Conservation (phyloP, 2,888 invertebrate genomes). For the Brachyopa scutellaris region DNA sequence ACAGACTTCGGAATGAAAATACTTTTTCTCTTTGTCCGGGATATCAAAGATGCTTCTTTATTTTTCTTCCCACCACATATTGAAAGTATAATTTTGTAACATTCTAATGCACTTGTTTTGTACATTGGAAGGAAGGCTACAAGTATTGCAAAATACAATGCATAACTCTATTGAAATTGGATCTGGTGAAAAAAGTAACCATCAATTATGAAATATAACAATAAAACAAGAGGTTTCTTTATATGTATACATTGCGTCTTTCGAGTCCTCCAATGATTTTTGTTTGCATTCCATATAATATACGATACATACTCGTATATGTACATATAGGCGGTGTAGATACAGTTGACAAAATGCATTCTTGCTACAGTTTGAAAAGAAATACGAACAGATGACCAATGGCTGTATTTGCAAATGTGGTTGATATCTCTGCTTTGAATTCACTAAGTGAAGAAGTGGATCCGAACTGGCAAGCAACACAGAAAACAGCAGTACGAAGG, state of each 20-base stretch:
- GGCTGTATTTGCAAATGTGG: slow-evolving; percentile 51
- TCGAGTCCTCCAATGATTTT: not conserved
- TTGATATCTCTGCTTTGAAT: slow-evolving; percentile 51
- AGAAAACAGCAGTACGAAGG: slow-evolving; percentile 45
- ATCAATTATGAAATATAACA: slow-evolving; percentile 39
- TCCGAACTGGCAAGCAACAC: too few species aligned
- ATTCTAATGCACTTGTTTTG: not conserved
- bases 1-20: not conserved
- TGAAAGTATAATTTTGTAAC: not conserved
- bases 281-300: too few species aligned
- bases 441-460: slow-evolving; percentile 13
- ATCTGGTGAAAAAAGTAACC: slow-evolving; percentile 33
- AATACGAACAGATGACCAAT: slow-evolving; percentile 53
- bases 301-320: too few species aligned
- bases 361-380: too few species aligned
- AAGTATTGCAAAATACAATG: slow-evolving; percentile 25
- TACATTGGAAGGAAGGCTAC: slow-evolving; percentile 7
- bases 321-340: too few species aligned
- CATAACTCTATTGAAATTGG: too few species aligned
- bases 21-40: not conserved
- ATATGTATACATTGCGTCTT: slow-evolving; percentile 8
- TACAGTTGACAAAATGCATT: slow-evolving; percentile 54
- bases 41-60: too few species aligned
- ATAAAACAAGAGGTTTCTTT: too few species aligned
- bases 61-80: too few species aligned